Evolutionary conservation across 2,888 invertebrate genomes (phyloP), one percentile per base, ranked within the genome.

Genomic region (Cheilosia scutellata): DNA sequence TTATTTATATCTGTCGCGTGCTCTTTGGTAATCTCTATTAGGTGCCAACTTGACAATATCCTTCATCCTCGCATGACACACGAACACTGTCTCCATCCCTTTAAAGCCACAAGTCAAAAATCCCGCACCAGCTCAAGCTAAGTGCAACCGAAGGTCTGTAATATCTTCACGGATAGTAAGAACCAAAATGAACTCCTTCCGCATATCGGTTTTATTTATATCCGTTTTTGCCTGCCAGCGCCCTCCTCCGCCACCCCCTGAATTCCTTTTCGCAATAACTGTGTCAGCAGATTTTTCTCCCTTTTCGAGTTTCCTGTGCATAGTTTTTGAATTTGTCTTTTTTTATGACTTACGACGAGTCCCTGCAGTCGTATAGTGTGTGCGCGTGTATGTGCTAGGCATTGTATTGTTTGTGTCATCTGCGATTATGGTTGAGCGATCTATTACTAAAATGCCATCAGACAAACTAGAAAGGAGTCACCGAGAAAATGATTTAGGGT

Each of bases 401-500:
- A 51, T 80, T 80, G 55, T 82, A 68, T 72, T 68, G 62, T 55
- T 49, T 82, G 71, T 77, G 70, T 83, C 83, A 79, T 80, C 55
- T 80, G 51, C 72, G 74, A 84, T 58, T 63, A 80, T 83, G 80
- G 75, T 62, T 60, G 71, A 80, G 51, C 44, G 60, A 83, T 79
- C 83, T 82, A 72, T 82, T 82, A 78, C 72, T 42, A 4, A 70
- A 79, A 58, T 33, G 29, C 33, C 20, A 20, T 20, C 47, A 55
- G 55, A 68, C 62, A 79, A 80, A 84, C 80, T 40, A 76, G 75
- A 60, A 75, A 84, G 86, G 80, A 80, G 80, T 76, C 66, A 53
- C 80, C 55, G 66, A 76, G 80, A 66, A 60, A 86, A 80, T 86
- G 86, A 86, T 80, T 86, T 80, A 86, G 72, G 80, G 66, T 66